phyloP scores from a whole-genome alignment of 2,113 vertebrate genomes.

The Porphyrio hochstetteri region DNA sequence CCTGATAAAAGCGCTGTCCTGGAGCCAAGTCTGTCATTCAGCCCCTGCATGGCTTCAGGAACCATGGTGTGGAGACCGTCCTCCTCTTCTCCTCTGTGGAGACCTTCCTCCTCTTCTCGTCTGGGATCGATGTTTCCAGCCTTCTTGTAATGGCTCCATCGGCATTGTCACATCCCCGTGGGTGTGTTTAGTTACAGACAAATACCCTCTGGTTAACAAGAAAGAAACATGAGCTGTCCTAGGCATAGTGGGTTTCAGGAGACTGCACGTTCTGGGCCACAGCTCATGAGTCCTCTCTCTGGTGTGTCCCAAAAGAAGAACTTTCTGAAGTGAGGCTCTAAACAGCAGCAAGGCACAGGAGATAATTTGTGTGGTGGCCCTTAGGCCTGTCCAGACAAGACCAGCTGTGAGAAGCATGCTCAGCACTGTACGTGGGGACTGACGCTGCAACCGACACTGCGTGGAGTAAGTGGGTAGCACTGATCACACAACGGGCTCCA shows the following conservation, averaged over 20 bases:
- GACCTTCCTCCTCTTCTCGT: neutral
- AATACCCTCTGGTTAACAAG: neutral
- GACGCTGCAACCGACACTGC: fast-evolving
- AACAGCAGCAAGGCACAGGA: neutral
- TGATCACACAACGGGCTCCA: fast-evolving
- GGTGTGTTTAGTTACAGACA: neutral
- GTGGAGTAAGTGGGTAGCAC: neutral
- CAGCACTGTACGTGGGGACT: neutral
- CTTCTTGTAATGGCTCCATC: neutral
- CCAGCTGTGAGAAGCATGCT: neutral
- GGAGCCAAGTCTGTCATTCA: neutral
- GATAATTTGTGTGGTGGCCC: neutral
- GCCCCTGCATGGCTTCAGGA: neutral
- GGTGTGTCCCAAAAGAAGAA: neutral
- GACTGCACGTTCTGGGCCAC: neutral
- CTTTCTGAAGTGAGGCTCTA: neutral
- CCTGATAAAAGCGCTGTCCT: neutral
- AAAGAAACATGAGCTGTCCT: neutral
- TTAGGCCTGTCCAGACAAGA: neutral
- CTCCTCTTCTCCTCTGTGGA: neutral
- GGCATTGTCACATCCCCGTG: neutral
- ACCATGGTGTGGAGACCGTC: neutral
- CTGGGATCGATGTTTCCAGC: neutral
- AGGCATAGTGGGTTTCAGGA: neutral
- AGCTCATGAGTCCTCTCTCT: neutral